These are phyloP conservation scores for Monodelphis domestica DNA, from an alignment of 2,797 vertebrate species.

Conservation along the genomic window DNA sequence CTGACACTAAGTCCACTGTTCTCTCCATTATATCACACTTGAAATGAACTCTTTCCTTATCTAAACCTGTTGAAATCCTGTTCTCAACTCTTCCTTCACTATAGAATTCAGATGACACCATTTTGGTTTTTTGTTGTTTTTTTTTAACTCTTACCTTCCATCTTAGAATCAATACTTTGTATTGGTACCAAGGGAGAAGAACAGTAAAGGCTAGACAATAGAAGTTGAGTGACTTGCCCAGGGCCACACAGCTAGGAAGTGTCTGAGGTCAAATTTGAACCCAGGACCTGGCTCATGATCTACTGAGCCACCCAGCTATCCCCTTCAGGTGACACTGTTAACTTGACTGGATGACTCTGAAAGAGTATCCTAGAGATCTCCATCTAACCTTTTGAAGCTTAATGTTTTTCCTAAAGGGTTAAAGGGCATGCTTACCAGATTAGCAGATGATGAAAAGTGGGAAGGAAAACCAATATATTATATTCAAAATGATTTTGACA, in stretches of 20 bases:
- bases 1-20: not conserved
- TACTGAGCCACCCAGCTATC: too few relatives aligned
- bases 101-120: too few relatives aligned
- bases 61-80: not conserved
- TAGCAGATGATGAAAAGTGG: not conserved
- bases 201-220: too few relatives aligned
- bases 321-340: not conserved
- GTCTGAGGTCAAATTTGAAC: too few relatives aligned
- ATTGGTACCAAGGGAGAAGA: too few relatives aligned
- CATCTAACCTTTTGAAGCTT: not conserved
- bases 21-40: not conserved
- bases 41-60: not conserved
- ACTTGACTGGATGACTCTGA: not conserved
- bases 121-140: too few relatives aligned
- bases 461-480: not conserved
- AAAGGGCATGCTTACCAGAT: not conserved
- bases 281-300: too few relatives aligned
- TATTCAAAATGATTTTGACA: not conserved
- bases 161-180: too few relatives aligned
- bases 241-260: too few relatives aligned
- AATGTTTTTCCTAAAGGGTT: not conserved
- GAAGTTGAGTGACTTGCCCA: too few relatives aligned
- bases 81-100: not conserved
- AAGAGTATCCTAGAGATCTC: not conserved
- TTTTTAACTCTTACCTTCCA: too few relatives aligned